phyloP scores from a whole-genome alignment of 1,140 invertebrate species.

The Drosophila pandora region DNA sequence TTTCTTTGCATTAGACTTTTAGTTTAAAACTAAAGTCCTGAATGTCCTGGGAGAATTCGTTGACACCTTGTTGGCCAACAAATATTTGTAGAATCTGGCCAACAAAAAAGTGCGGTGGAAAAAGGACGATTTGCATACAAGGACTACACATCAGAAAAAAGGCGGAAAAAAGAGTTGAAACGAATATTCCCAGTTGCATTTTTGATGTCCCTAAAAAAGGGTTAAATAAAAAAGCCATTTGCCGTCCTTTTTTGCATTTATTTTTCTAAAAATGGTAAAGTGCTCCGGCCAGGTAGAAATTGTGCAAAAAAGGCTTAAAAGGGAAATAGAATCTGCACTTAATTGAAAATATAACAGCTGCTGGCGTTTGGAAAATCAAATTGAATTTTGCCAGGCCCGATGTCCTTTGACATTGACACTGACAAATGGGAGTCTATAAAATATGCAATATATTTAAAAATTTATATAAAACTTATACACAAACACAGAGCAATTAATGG shows the following conservation, averaged over 20 bases:
- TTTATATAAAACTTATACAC: neutral
- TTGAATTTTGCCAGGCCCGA: slow-evolving; percentile 10
- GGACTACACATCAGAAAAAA: slow-evolving; percentile 3
- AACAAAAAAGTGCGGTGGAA: neutral
- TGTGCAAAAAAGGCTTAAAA: slow-evolving; percentile 9
- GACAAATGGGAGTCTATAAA: slow-evolving; percentile 25
- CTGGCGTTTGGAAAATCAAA: neutral
- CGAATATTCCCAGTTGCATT: slow-evolving; percentile 37
- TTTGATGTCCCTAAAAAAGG: slow-evolving; percentile 22
- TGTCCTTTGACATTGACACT: slow-evolving; percentile 19
- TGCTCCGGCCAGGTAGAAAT: slow-evolving; percentile 20
- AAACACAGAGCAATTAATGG: slow-evolving; percentile 22
- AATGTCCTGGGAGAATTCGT: slow-evolving; percentile 12
- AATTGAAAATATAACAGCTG: slow-evolving; percentile 19
- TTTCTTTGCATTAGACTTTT: neutral
- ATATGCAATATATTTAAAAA: neutral
- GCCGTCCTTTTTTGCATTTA: slow-evolving; percentile 9
- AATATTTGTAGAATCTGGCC: slow-evolving; percentile 8
- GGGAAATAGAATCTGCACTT: neutral
- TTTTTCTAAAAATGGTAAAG: slow-evolving; percentile 34
- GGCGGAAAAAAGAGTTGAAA: slow-evolving; percentile 2
- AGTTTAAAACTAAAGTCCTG: neutral
- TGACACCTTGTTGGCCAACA: slow-evolving; percentile 26
- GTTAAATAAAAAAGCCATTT: slow-evolving; percentile 30
- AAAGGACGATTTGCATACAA: slow-evolving; percentile 34